A percentile compares a stretch with the other conserved stretches of the same genome.
phyloP scores from a whole-genome alignment of 2,888 invertebrate genomes.

The Apamea epomidion region DNA sequence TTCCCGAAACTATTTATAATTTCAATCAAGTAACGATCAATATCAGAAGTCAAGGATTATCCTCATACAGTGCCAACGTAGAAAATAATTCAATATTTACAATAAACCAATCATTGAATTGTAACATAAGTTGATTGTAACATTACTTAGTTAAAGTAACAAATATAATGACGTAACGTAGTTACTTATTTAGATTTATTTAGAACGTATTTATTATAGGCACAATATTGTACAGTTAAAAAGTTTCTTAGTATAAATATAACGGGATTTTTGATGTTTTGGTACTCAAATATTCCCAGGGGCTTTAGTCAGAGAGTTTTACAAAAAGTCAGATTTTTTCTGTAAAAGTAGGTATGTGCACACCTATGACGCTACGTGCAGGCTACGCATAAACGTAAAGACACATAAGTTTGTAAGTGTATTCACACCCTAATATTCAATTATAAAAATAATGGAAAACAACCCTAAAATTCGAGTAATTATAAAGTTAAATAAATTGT shows the following conservation, averaged over 20 bases:
- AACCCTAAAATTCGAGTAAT: slow-evolving; percentile 41
- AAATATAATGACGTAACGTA: slow-evolving; percentile 71
- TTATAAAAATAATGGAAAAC: slow-evolving; percentile 26
- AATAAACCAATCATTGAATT: slow-evolving; percentile 63
- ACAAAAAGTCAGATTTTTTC: slow-evolving; percentile 32
- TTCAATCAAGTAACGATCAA: neutral
- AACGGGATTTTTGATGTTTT: slow-evolving; percentile 32
- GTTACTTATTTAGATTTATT: slow-evolving; percentile 62
- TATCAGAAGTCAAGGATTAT: slow-evolving; percentile 8
- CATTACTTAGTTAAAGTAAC: slow-evolving; percentile 63
- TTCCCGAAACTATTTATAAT: neutral
- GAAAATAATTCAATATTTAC: slow-evolving; percentile 57
- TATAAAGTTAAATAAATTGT: slow-evolving; percentile 52
- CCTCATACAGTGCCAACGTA: slow-evolving; percentile 64
- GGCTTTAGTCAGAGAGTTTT: slow-evolving; percentile 27
- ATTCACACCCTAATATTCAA: slow-evolving; percentile 26
- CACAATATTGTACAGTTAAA: slow-evolving; percentile 66
- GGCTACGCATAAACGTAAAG: neutral
- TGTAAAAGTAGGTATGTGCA: slow-evolving; percentile 32
- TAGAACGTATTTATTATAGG: slow-evolving; percentile 60
- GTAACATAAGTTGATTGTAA: slow-evolving; percentile 67
- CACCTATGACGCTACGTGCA: slow-evolving; percentile 4
- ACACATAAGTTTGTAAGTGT: slow-evolving; percentile 6
- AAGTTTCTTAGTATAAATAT: slow-evolving; percentile 39
- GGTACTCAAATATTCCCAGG: slow-evolving; percentile 7